Conservation (phyloP, 2,888 invertebrate species). For the Helobdella robusta region DNA sequence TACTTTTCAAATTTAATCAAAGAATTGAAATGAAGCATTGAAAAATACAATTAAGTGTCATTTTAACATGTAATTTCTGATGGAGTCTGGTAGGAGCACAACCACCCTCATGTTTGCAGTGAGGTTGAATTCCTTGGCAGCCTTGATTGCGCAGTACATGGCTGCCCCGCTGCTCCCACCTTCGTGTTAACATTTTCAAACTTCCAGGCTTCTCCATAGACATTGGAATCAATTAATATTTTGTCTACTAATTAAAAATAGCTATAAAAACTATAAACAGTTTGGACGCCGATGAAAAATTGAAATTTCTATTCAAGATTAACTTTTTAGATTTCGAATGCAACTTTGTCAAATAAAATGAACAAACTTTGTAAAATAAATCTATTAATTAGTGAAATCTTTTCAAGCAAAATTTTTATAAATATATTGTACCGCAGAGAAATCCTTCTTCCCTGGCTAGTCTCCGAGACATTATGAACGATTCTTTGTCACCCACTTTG, state of each 20-base stretch:
- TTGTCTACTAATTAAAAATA: too few relatives aligned
- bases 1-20: not conserved
- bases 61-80: constrained; percentile 80
- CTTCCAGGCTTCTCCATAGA: too few relatives aligned
- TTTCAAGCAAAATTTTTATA: too few relatives aligned
- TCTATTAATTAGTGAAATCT: too few relatives aligned
- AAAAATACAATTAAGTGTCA: not conserved
- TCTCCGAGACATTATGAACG: constrained; percentile 72
- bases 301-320: too few relatives aligned
- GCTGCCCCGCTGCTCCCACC: constrained; percentile 84
- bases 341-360: not conserved
- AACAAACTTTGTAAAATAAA: too few relatives aligned
- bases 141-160: constrained; percentile 62
- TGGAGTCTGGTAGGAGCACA: constrained; percentile 82
- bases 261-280: too few relatives aligned
- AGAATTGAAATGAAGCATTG: not conserved
- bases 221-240: too few relatives aligned
- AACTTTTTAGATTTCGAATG: too few relatives aligned
- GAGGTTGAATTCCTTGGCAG: constrained; percentile 56
- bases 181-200: too few relatives aligned
- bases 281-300: too few relatives aligned
- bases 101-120: constrained; percentile 76
- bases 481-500: constrained; percentile 69
- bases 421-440: constrained; percentile 68
- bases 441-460: constrained; percentile 86